Evolutionary conservation across 2,113 vertebrate species (phyloP).

Genomic region (Sorex araneus): DNA sequence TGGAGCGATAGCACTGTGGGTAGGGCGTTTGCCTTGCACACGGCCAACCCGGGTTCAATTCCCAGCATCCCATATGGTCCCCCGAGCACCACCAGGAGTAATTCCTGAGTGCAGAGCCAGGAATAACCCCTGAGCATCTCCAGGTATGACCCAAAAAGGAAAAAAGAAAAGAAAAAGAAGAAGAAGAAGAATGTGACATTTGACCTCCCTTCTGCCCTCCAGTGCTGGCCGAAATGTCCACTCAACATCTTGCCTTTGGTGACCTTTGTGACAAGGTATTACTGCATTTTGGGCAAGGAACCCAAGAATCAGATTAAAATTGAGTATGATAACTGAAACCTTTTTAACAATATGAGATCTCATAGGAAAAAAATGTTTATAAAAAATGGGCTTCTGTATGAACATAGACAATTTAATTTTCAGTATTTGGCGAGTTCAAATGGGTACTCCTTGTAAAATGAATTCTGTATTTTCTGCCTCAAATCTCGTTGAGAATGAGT

Average conservation of each 20-base stretch:
- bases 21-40: too few species aligned
- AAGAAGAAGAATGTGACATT: background rate
- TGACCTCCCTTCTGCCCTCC: background rate
- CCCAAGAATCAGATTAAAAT: constrained; percentile 57
- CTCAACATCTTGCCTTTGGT: background rate
- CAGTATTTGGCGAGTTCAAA: constrained; percentile 49
- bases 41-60: too few species aligned
- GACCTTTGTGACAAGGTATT: constrained; percentile 49
- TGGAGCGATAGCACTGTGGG: too few species aligned
- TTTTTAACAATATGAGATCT: constrained; percentile 63
- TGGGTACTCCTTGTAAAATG: background rate
- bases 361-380: constrained; percentile 54
- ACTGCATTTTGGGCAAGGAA: constrained; percentile 34
- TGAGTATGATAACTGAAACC: constrained; percentile 34
- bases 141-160: too few species aligned
- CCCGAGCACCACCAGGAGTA: too few species aligned
- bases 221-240: background rate
- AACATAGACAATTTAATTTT: constrained; percentile 58
- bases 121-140: too few species aligned
- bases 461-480: constrained; percentile 62
- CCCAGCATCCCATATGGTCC: too few species aligned
- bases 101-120: too few species aligned
- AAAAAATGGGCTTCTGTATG: constrained; percentile 41
- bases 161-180: too few species aligned
- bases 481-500: constrained; percentile 39